phyloP scores from a whole-genome alignment of 2,888 invertebrate genomes.

The Leptopterna dolabrata region DNA sequence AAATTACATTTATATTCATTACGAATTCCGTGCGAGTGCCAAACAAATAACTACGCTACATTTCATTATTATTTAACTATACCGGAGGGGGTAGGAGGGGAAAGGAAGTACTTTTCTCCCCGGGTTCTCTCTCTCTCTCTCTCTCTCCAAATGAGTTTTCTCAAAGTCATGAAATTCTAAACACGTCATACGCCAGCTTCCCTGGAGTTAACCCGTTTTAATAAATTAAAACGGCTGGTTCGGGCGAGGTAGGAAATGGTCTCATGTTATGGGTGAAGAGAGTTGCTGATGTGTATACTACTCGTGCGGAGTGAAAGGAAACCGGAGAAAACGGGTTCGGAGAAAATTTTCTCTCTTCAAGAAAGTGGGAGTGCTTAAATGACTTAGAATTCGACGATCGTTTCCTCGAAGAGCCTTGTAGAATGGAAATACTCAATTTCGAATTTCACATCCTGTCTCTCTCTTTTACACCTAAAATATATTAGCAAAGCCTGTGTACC shows the following conservation, averaged over 20 bases:
- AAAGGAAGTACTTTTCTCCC: background rate
- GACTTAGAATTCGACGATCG: too few species aligned
- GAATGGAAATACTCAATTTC: too few species aligned
- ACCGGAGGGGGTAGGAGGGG: background rate
- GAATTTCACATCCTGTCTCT: too few species aligned
- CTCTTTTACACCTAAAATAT: too few species aligned
- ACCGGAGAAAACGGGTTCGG: too few species aligned
- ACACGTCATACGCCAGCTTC: constrained; percentile 21
- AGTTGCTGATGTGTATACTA: too few species aligned
- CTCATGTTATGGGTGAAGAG: too few species aligned
- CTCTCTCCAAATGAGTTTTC: background rate
- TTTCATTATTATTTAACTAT: constrained; percentile 29
- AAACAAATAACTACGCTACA: constrained; percentile 34
- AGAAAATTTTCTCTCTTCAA: too few species aligned
- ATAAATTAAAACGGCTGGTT: constrained; percentile 6
- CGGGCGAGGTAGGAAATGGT: background rate
- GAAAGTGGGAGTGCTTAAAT: too few species aligned
- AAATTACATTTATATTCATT: constrained; percentile 18
- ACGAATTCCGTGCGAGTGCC: background rate
- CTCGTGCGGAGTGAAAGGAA: too few species aligned
- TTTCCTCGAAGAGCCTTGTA: too few species aligned
- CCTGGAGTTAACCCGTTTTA: constrained; percentile 10
- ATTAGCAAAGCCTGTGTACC: too few species aligned
- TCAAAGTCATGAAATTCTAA: constrained; percentile 29
- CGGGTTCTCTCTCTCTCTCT: background rate